Base-by-base conservation (phyloP, 1,140 invertebrate genomes). In the Scaptomyza pallida region DNA sequence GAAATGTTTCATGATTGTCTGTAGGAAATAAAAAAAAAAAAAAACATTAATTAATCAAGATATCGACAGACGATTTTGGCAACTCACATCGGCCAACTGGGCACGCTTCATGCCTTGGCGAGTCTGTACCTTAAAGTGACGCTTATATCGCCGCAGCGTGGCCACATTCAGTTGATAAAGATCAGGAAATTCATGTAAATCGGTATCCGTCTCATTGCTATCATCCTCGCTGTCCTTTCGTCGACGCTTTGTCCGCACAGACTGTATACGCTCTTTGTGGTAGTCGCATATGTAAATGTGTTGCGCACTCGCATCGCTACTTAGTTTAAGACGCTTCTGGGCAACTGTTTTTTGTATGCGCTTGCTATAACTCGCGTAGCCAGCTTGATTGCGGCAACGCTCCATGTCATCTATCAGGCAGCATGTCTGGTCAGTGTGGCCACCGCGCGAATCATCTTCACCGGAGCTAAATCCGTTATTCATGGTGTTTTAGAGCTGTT, bases 261-360 rank as follows among this genome's bases (percentile, higher is more conserved):
- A 97, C 91, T 99, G 98, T 78, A 99, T 99, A 74, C 98, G 95
- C 90, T 95, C 95, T 92, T 99, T 99, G 91, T 99, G 98, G 89
- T 96, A 95, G 91, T 99, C 98, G 93, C 98, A 99, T 80, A 99
- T 99, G 91, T 99, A 99, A 89, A 96, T 98, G 88, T 99, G 98
- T 76, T 95, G 94, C 35, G 96, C 97, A 91, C 94, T 94, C 78
- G 94, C 94, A 93, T 99, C 98, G 68, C 97, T 94, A 91, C 95
- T 96, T 10, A 99, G 94, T 91, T 97, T 97, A 1, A 99, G 94
- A 86, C 97, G 95, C 74, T 97, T 94, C 86, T 98, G 97, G 51
- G 96, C 95, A n/a, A 98, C 97, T 62, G 96, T 98, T 92, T 98
- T 98, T 92, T 99, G 97, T 80, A 99, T 98, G 72, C 97, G 94